Evolutionary conservation across 1,140 invertebrate species (phyloP).

Genomic region (Archivesica marissinica): DNA sequence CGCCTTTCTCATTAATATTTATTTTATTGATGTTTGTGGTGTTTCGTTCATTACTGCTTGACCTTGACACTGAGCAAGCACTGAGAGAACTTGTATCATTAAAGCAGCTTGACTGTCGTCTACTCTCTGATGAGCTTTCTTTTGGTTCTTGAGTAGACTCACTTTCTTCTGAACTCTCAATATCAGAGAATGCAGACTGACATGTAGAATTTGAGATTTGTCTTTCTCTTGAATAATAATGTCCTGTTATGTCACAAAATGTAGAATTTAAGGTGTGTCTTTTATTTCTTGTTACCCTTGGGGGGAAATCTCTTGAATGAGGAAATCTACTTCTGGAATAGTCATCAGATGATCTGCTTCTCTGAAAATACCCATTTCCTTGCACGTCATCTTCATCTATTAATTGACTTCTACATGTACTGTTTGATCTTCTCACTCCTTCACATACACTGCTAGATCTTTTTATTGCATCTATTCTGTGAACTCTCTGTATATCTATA

Average conservation of each 20-base stretch:
- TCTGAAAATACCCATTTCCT: not conserved
- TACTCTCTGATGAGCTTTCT: constrained; percentile 16
- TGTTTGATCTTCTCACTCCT: not conserved
- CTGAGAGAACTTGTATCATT: constrained; percentile 17
- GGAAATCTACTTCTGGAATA: not conserved
- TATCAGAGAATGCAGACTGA: constrained; percentile 16
- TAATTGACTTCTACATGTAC: not conserved
- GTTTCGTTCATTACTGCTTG: constrained; percentile 5
- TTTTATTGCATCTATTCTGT: not conserved
- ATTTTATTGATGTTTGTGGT: not conserved
- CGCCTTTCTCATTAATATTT: not conserved
- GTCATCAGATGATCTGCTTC: not conserved
- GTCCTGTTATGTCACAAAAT: too few species aligned
- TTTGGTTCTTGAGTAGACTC: constrained; percentile 30
- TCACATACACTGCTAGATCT: not conserved
- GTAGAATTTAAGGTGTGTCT: too few species aligned
- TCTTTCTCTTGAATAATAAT: not conserved
- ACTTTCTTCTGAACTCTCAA: constrained; percentile 40
- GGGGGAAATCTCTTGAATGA: not conserved
- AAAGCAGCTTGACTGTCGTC: constrained; percentile 1
- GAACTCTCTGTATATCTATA: constrained; percentile 11
- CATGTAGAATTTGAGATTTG: not conserved
- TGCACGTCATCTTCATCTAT: not conserved
- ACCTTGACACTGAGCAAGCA: constrained; percentile 12
- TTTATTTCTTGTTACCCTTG: too few species aligned